Conservation (phyloP, 2,797 vertebrate genomes). For the Eurystomus glaucurus region DNA sequence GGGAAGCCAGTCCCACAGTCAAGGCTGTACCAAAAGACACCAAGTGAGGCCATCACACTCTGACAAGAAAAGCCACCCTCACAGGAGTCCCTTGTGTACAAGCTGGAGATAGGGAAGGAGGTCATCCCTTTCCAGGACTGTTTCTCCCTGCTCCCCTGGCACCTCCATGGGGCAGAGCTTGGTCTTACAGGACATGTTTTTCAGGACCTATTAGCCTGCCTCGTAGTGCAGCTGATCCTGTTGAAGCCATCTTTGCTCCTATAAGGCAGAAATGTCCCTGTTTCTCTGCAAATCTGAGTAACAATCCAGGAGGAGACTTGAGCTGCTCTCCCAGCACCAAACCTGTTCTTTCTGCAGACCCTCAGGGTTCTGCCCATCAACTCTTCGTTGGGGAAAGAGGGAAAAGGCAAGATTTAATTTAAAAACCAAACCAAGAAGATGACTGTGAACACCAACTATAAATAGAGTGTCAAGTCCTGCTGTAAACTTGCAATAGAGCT, state of each 20-base stretch:
- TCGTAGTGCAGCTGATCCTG: rapidly evolving
- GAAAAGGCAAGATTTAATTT: neutral
- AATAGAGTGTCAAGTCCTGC: neutral
- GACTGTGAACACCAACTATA: neutral
- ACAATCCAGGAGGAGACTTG: neutral
- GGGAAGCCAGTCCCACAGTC: neutral
- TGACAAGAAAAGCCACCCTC: neutral
- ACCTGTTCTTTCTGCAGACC: neutral
- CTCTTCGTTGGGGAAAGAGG: rapidly evolving
- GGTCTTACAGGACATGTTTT: rapidly evolving
- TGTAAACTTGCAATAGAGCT: neutral
- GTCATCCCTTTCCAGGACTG: neutral
- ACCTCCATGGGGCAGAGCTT: neutral
- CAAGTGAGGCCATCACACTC: neutral
- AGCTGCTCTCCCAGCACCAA: neutral
- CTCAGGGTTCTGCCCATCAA: neutral
- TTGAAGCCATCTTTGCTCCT: neutral
- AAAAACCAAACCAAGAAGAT: neutral
- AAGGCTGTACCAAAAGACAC: neutral
- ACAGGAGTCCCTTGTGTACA: rapidly evolving
- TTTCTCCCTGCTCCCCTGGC: neutral
- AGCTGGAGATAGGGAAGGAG: neutral
- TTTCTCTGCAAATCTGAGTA: rapidly evolving
- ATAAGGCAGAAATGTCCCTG: rapidly evolving
- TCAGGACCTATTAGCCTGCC: rapidly evolving